Base-by-base conservation (phyloP, 2,113 vertebrate genomes). In the Ammodytes marinus region DNA sequence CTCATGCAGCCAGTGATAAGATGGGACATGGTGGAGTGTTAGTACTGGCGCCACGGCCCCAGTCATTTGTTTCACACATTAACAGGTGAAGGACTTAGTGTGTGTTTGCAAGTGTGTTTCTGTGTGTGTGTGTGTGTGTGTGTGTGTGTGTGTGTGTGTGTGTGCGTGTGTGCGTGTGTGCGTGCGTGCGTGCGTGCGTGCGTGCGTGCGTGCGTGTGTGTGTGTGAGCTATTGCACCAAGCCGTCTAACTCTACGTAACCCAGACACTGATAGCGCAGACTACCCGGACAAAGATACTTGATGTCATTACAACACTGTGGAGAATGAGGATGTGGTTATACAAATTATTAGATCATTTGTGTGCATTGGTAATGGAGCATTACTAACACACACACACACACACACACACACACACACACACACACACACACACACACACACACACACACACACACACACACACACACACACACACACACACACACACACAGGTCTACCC, bases 61-160 rank as follows among this genome's bases (percentile, higher is more conserved):
- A 81, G 79, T 77, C 80, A 86, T 88, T 90, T 87, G 80, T 79
- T 86, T 88, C 91, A 87, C 86, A 88, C 83, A 68, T 81, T 89
- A 91, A 92, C 92, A 93, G 89, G 91, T 91, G 89, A 93, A 90
- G 82, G 83, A 84, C 81, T 84, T 74, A 50, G 77, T 57, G 84
- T 81, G 77, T 55, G 55, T 82, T 60, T 76, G 40, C n/a, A 60
- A 27, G 43, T 60, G 64, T 76, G 68, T 60, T 27, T 27, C 27
- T 27, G 4, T 64, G 47, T 65, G 9, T 49, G 13, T 43, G 13
- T 54, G 27, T 42, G 1, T 75, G 67, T 65, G 37, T 61, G 61
- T 77, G 68, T 57, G 37, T 61, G 11, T 55, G 57, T 64, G 63
- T 65, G 47, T 65, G 45, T 65, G 65, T 79, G 86, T 79, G 79